Base-by-base conservation (phyloP, 2,797 vertebrate species). In the Aulostomus chinensis region DNA sequence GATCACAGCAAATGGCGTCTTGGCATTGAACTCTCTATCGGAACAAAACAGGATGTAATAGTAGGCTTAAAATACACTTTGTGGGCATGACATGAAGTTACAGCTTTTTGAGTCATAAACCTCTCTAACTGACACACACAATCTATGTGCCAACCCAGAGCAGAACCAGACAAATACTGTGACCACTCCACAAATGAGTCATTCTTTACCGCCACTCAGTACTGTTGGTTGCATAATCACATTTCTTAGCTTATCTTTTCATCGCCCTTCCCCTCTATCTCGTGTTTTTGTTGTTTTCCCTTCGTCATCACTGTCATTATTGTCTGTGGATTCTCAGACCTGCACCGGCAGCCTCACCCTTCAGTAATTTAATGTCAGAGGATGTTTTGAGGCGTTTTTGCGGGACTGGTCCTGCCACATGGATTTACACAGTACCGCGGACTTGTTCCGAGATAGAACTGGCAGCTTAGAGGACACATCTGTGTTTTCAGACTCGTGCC, bases 361-460 rank as follows among this genome's bases (percentile, higher is more conserved):
- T 26, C 53, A 6, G 12, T 77, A 62, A 86, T 80, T 37, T 54
- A 36, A 83, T 84, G 68, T 34, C 28, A 16, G 72, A 54, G 32
- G 29, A 42, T 57, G 35, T 60, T 65, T 68, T 25, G 24, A 18
- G 30, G 21, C 12, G 3, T 63, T 55, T 22, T 38, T 41, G 38
- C 12, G 37, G 33, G 53, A 46, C 49, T 5, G 24, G 11, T 18
- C 35, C 39, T 34, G 37, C 56, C 50, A 5, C 11, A n/a, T 57
- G 17, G 35, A 67, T 56, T 49, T 47, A 47, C 40, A 51, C 34
- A 4, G 32, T 5, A 22, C 39, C 5, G n/a, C 13, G 10, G 7
- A 1, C 14, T 32, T 30, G 20, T 43, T 64, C 37, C 16, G 24
- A 47, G 26, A 28, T 28, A 3, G 37, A 42, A 41, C 16, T 64